These are phyloP conservation scores for Motacilla alba DNA, from an alignment of 2,113 vertebrate species.

Conservation along the genomic window DNA sequence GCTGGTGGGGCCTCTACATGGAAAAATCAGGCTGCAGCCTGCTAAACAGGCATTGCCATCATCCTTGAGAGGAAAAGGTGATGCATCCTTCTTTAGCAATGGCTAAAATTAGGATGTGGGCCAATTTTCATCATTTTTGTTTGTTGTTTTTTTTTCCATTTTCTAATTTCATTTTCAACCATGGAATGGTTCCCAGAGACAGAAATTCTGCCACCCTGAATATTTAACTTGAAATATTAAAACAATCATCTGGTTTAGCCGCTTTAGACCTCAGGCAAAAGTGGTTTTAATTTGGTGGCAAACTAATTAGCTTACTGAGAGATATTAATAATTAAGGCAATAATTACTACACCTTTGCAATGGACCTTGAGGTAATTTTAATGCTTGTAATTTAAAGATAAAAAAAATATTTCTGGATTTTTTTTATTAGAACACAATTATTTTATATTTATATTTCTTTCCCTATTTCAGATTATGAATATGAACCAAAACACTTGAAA, in stretches of 20 bases:
- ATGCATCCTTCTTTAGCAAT: not conserved
- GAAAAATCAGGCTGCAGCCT: not conserved
- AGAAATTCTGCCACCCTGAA: not conserved
- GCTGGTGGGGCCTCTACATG: not conserved
- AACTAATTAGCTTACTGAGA: constrained; percentile 7
- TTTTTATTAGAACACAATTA: not conserved
- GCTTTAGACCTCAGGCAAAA: not conserved
- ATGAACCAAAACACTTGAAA: not conserved
- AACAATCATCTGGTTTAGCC: not conserved
- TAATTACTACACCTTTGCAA: constrained; percentile 14
- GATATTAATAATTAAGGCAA: constrained; percentile 25
- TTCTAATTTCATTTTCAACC: not conserved
- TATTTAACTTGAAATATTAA: constrained; percentile 8
- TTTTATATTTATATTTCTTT: not conserved
- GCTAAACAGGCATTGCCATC: not conserved
- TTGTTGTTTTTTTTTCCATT: not conserved
- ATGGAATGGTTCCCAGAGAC: not conserved
- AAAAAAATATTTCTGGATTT: not conserved
- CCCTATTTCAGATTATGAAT: not conserved
- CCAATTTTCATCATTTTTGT: not conserved
- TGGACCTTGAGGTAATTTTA: constrained; percentile 11
- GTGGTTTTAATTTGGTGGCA: not conserved
- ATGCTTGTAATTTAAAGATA: not conserved
- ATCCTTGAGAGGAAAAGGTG: not conserved
- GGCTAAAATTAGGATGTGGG: not conserved